Base-by-base conservation (phyloP, 2,888 invertebrate genomes). In the Drosophila greeni region DNA sequence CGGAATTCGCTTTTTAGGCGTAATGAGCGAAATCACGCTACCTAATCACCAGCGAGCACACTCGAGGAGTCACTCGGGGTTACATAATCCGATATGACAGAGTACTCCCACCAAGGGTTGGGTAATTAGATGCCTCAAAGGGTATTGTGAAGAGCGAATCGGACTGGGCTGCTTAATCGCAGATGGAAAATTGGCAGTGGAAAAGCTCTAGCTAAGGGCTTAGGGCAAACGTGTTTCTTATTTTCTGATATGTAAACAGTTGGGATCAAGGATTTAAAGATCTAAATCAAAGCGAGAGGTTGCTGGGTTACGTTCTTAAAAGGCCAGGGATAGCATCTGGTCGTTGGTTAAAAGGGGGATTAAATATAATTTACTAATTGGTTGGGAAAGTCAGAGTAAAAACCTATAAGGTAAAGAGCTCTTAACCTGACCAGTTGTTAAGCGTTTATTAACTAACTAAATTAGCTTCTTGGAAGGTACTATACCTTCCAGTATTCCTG, bases 121-220 rank as follows among this genome's bases (percentile, higher is more conserved):
- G 59, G 58, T 60, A 60, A 60, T 60, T 58, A 60, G 37, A 61
- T 61, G 61, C 40, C 18, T 26, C 23, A 18, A 31, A 62, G 24
- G 29, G 24, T 31, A 40, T 39, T 29, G 29, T n/a, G 48, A 43
- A 18, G 29, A 57, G 29, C 42, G 43, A 43, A 45, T 34, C 47
- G 34, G 24, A 11, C 8, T n/a, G 34, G 24, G 14, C 8, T n/a
- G 33, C 20, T 14, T 60, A 60, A 60, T 59, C 48, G 16, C 11
- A n/a, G 34, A 42, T 7, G 29, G 37, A 20, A 37, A 37, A 37
- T 12, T n/a, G 20, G 11, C 4, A 23, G n/a, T 9, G 23, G 18
- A 24, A 55, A 43, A 61, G 48, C 42, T 61, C 33, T 42, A 61
- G 62, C 42, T 49, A 12, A 36, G 26, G 23, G 9, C 4, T 9